Evolutionary conservation across 92 coral and sea anemone genomes (phyloP), one percentile per base, ranked within the genome.

Genomic region (Micromussa lordhowensis): DNA sequence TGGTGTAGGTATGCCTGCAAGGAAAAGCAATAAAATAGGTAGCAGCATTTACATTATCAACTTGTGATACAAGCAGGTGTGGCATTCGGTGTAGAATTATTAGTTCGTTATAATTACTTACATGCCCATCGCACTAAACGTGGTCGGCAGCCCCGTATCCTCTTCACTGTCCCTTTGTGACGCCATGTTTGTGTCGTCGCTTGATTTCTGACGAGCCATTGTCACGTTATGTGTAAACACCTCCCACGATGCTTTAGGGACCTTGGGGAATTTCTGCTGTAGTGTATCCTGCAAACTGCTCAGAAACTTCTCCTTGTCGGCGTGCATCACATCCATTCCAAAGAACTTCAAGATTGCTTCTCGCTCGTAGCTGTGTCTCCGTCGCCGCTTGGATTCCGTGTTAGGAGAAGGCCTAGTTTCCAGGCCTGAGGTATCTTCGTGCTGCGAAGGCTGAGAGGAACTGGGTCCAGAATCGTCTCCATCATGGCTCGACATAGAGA

Each of bases 211-310:
- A n/a, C 96, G 89, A 13, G 89, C 82, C 12, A 93, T 59, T 0
- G 93, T 93, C 55, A 92, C 94, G 81, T 94, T 92, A 68, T 92
- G 95, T 15, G 92, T 91, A 84, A 96, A 96, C 69, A 96, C 95
- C 49, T 96, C 98, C 98, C 97, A 96, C 9, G 97, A 82, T 77
- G 97, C 98, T 86, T 88, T 94, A 63, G 98, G 98, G 68, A 96
- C 97, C 63, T 92, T 81, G 85, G 95, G 89, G 63, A 96, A 94
- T 88, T 94, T 94, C 74, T 94, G 95, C 88, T 92, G 93, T 44
- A 95, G 55, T 16, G 96, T 94, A 19, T 88, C 98, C 28, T 91
- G 93, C 31, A 95, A 81, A 34, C 92, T 94, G 90, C 84, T 92
- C 28, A 95, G 87, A 86, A 95, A 95, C 86, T 88, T 92, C 79